Evolutionary conservation across 2,113 vertebrate genomes (phyloP).

Genomic region (Hippocampus guttulatus): DNA sequence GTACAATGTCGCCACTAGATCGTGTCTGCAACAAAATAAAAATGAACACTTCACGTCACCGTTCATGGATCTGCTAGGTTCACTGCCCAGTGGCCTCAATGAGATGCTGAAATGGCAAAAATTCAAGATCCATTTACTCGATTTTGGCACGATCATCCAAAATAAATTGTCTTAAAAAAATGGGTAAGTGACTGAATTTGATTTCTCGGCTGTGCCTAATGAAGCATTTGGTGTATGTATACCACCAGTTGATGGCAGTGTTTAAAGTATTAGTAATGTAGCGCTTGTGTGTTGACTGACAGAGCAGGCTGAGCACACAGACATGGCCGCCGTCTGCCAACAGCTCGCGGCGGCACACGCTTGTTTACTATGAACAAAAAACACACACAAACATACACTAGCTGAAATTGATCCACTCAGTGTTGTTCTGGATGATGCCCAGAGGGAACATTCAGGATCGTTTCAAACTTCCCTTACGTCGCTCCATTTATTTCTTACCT

Average conservation of each 20-base stretch:
- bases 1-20: slow-evolving; percentile 84
- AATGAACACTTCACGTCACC: too few relatives aligned
- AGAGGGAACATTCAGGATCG: not conserved
- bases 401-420: not conserved
- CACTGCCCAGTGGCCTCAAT: not conserved
- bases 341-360: not conserved
- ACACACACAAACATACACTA: slow-evolving; percentile 20
- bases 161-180: not conserved
- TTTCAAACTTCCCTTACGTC: not conserved
- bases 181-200: not conserved
- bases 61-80: not conserved
- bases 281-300: slow-evolving; percentile 32
- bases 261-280: not conserved
- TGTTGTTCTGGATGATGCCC: not conserved
- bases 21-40: slow-evolving; percentile 69
- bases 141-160: too few relatives aligned
- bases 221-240: not conserved
- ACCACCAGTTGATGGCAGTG: not conserved
- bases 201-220: not conserved
- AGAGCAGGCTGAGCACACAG: slow-evolving; percentile 41
- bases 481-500: slow-evolving; percentile 8
- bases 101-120: not conserved
- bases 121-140: too few relatives aligned
- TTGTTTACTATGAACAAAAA: not conserved
- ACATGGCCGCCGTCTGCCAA: slow-evolving; percentile 33